Base-by-base conservation (phyloP, 2,888 invertebrate genomes). In the Troides helena region DNA sequence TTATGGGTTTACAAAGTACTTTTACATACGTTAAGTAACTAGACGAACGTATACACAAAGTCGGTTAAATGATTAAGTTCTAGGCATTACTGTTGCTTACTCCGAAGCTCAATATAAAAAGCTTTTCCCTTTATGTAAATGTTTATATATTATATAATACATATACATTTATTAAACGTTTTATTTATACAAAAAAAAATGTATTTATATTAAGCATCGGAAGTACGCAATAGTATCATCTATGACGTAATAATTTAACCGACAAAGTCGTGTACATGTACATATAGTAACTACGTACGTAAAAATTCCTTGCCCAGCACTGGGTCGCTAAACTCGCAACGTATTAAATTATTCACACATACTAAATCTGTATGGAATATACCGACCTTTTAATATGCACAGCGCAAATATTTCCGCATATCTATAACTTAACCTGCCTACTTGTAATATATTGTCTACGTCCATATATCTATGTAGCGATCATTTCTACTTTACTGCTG, bases 311-410 rank as follows among this genome's bases (percentile, higher is more conserved):
- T 53, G 53, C 8, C 53, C 53, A 53, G n/a, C 53, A n/a, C 53
- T 53, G 53, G 53, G 18, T 53, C 53, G 53, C 18, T 53, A 53
- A 18, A 53, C 53, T 53, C n/a, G n/a, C 53, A n/a, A n/a, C 2
- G 18, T n/a, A 53, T 53, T 21, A 53, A 53, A 53, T 53, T 53
- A 53, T 53, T 53, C n/a, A 53, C 53, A 53, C 53, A 18, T n/a
- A 53, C n/a, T 53, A 53, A 53, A 53, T n/a, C n/a, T 25, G 23
- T 65, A 58, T 58, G 65, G 58, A 59, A 65, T 58, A 65, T 59
- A 65, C 43, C 58, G 8, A 65, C 12, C 18, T n/a, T 59, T 65
- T 58, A 65, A 59, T 59, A 65, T 59, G 46, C 58, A 43, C 21
- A 23, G 58, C 17, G 39, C 57, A 59, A 58, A 43, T 43, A 65